Base-by-base conservation (phyloP, 2,888 invertebrate species). In the Drosophila paranaensis region DNA sequence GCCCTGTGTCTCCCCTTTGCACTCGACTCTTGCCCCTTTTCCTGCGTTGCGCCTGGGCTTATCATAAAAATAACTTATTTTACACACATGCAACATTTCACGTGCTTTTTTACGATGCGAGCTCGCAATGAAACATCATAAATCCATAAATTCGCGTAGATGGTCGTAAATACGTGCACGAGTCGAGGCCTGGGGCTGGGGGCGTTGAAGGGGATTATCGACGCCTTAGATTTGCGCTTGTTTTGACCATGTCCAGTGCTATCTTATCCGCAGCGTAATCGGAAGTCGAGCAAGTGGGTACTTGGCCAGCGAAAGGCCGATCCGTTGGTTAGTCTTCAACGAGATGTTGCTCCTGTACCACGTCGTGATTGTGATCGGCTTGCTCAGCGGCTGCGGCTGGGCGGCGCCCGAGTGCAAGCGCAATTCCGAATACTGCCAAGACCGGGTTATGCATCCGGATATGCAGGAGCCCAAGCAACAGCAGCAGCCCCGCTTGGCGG, bases 371-470 rank as follows among this genome's bases (percentile, higher is more conserved):
- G 51, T 57, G 56, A 56, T 85, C 51, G 74, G 61, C 14, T 48
- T 75, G 30, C 50, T 54, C 10, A 64, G 35, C 65, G 73, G 65
- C 56, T 81, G 39, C 55, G 64, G 51, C 56, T 71, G 55, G 70
- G 66, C 74, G 35, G 81, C 90, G 56, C 91, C 92, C 10, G 79
- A 82, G 48, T 91, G 91, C 60, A 63, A 71, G 4, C 75, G 70
- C 5, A 74, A 73, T n/a, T 62, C 79, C 13, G 91, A 91, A 16
- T 82, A 90, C 3, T 91, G 91, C 33, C 79, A 77, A 33, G 92
- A 91, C 48, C 81, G 82, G 4, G 64, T 56, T 2, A 91, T 92
- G 90, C 92, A 92, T 84, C 91, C 91, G 9, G 89, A 90, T 56
- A 39, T 91, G 6, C 80, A 80, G 0, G 74, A 86, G 42, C 67